Evolutionary conservation across 2,113 vertebrate species (phyloP).

Genomic region (Takifugu flavidus): DNA sequence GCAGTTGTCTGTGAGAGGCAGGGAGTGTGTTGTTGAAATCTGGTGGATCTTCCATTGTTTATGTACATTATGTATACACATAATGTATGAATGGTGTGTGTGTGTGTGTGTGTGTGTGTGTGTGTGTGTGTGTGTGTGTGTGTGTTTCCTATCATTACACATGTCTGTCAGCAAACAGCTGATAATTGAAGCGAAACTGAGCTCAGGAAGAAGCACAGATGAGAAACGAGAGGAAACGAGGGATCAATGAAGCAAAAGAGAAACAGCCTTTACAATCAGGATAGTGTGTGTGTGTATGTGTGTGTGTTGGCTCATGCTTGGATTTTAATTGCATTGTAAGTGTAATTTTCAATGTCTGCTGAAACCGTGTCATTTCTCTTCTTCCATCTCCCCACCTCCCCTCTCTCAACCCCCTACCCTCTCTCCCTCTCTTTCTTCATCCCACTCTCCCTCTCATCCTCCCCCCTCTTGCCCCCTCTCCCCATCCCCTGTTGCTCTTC

Average conservation of each 20-base stretch:
- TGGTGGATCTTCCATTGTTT: conserved; percentile 53
- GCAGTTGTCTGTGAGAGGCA: background rate
- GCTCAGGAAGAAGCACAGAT: conserved; percentile 28
- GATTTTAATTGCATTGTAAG: conserved; percentile 20
- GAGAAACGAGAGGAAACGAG: conserved; percentile 32
- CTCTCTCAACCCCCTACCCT: background rate
- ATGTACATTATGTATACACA: conserved; percentile 48
- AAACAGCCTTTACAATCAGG: conserved; percentile 9
- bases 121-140: conserved; percentile 15
- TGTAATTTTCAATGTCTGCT: background rate
- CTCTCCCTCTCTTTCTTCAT: no score
- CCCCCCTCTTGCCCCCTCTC: no score
- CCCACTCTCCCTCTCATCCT: background rate
- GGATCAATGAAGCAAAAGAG: conserved; percentile 29
- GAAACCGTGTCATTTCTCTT: conserved; percentile 21
- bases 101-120: conserved; percentile 12
- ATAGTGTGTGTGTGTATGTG: background rate
- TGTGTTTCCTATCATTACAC: conserved; percentile 26
- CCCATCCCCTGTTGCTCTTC: no score
- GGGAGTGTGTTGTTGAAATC: conserved; percentile 31
- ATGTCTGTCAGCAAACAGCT: conserved; percentile 48
- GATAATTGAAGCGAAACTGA: conserved; percentile 50
- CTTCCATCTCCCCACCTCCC: background rate
- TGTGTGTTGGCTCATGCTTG: conserved; percentile 2
- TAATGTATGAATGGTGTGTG: conserved; percentile 30